phyloP scores from a whole-genome alignment of 2,888 invertebrate genomes.

The Tetragnatha montana region DNA sequence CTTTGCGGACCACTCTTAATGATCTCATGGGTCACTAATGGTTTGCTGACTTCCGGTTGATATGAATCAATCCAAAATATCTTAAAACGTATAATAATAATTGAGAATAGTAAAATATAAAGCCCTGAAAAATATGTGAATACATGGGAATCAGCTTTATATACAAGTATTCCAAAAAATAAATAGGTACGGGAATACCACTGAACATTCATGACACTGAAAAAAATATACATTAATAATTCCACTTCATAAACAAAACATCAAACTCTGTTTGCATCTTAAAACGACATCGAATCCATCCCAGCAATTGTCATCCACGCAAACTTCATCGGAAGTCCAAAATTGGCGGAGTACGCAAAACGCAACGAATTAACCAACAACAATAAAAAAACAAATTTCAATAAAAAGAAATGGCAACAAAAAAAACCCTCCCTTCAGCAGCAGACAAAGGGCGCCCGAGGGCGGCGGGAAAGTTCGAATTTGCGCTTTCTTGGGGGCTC shows the following conservation, averaged over 20 bases:
- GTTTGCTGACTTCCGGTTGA: too few species aligned
- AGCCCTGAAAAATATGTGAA: too few species aligned
- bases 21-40: too few species aligned
- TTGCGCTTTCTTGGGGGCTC: slow-evolving; percentile 63
- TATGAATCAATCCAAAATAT: too few species aligned
- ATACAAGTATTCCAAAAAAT: too few species aligned
- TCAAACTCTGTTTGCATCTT: not conserved
- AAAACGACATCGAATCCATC: not conserved
- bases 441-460: slow-evolving; percentile 55
- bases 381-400: not conserved
- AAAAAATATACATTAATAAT: too few species aligned
- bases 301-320: not conserved
- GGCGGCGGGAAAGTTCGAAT: slow-evolving; percentile 64
- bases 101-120: too few species aligned
- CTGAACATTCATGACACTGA: too few species aligned
- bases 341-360: not conserved
- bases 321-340: not conserved
- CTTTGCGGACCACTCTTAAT: too few species aligned
- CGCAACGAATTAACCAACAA: not conserved
- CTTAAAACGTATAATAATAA: too few species aligned
- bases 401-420: not conserved
- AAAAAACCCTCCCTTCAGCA: slow-evolving; percentile 9
- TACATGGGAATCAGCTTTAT: too few species aligned
- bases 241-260: not conserved
- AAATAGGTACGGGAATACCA: too few species aligned